A percentile compares a stretch with the other conserved stretches of the same genome.
These are phyloP conservation scores for Xiphophorus couchianus DNA, from an alignment of 2,113 vertebrate genomes.

Conservation along the genomic window DNA sequence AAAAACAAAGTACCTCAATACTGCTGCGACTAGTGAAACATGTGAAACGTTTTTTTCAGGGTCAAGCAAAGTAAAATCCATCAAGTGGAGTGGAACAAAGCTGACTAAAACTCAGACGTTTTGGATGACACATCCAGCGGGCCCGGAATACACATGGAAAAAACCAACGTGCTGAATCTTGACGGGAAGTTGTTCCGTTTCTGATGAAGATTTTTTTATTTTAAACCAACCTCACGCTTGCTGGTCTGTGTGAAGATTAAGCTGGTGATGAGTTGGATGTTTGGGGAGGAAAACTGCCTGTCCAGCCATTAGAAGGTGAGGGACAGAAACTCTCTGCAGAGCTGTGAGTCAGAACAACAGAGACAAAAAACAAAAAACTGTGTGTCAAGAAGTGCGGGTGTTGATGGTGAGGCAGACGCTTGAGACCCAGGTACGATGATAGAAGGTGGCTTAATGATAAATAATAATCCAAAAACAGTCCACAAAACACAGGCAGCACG, in stretches of 20 bases:
- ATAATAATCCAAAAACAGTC: too few species aligned
- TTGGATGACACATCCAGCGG: background rate
- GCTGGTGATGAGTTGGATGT: conserved; percentile 69
- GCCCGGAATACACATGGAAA: background rate
- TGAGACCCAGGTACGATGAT: too few species aligned
- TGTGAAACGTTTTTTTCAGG: background rate
- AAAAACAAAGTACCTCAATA: background rate
- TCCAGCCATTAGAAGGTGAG: conserved; percentile 79
- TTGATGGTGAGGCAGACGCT: too few species aligned
- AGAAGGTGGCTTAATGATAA: too few species aligned
- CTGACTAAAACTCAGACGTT: conserved; percentile 1
- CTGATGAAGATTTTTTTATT: background rate
- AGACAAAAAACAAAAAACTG: background rate
- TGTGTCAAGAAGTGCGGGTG: too few species aligned
- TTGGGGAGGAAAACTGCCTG: conserved; percentile 67
- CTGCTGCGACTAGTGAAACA: background rate
- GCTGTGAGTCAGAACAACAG: conserved; percentile 10
- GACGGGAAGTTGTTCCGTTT: background rate
- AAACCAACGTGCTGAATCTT: background rate
- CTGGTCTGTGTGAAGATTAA: conserved; percentile 47
- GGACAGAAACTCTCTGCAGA: conserved; percentile 65
- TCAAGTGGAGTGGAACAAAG: background rate
- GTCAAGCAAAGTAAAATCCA: background rate
- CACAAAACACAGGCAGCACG: too few species aligned
- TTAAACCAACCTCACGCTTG: conserved; percentile 75